Conservation (phyloP, 2,888 invertebrate species). For the Tricholauxania praeusta region DNA sequence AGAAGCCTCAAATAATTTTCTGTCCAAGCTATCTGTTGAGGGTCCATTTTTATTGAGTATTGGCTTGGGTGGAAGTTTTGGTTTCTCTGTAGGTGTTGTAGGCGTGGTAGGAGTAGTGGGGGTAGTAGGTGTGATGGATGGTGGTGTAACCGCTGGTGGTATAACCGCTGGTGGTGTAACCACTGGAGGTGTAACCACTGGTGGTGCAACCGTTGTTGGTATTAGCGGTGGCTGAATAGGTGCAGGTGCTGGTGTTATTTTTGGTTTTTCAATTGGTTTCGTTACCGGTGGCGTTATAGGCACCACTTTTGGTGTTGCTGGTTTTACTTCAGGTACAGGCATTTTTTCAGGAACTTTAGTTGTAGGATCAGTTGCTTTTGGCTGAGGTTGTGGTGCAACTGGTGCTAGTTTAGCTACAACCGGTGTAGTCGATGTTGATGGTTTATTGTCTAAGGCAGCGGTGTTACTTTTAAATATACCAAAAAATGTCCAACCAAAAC, state of each 20-base stretch:
- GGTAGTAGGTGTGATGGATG: conserved; percentile 22
- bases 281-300: conserved; percentile 18
- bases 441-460: conserved; percentile 47
- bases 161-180: conserved; percentile 40
- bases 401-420: too few relatives aligned
- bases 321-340: conserved; percentile 42
- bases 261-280: conserved; percentile 15
- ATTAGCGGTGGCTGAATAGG: background rate
- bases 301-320: conserved; percentile 33
- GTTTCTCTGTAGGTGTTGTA: conserved; percentile 38
- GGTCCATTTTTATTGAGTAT: conserved; percentile 34
- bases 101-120: conserved; percentile 16
- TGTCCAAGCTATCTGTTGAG: conserved; percentile 51
- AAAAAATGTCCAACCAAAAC: conserved; percentile 65
- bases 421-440: conserved; percentile 31
- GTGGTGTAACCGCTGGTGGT: conserved; percentile 36
- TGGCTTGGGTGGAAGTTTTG: conserved; percentile 53
- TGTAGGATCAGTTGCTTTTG: conserved; percentile 27
- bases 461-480: conserved; percentile 59
- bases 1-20: conserved; percentile 54
- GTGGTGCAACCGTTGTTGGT: conserved; percentile 11
- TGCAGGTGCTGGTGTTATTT: background rate
- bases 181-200: conserved; percentile 6
- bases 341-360: conserved; percentile 36
- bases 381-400: too few relatives aligned